Conservation (phyloP, 2,113 vertebrate species). For the Poeciliopsis retropinna region DNA sequence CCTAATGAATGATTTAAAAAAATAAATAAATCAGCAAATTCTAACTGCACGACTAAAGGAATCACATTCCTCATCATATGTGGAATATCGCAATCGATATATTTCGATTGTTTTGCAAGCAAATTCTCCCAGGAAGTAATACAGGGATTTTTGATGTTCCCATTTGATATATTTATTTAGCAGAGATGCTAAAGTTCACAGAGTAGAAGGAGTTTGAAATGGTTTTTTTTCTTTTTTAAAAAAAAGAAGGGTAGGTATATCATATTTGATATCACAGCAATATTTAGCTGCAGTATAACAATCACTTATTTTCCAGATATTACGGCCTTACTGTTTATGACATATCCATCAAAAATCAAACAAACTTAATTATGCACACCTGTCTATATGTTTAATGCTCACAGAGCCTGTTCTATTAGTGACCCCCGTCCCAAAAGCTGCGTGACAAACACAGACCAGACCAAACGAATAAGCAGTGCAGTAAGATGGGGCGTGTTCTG, state of each 20-base stretch:
- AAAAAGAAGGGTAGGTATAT: not conserved
- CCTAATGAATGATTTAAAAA: conserved; percentile 23
- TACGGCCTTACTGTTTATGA: not conserved
- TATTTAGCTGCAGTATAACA: not conserved
- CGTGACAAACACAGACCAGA: too few relatives aligned
- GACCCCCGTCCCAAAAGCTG: not conserved
- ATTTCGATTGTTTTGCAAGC: not conserved
- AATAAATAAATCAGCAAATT: too few relatives aligned
- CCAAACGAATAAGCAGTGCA: too few relatives aligned
- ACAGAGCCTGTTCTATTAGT: conserved; percentile 19
- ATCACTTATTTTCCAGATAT: not conserved
- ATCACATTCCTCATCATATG: not conserved
- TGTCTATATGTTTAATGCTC: too few relatives aligned
- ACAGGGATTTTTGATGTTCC: not conserved
- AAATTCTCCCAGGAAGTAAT: not conserved
- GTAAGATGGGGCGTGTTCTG: too few relatives aligned
- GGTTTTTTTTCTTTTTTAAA: too few relatives aligned
- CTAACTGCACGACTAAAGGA: not conserved
- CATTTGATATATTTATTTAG: too few relatives aligned
- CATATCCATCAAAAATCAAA: conserved; percentile 3
- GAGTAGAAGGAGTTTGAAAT: not conserved
- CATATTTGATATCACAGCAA: not conserved
- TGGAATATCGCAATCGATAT: not conserved
- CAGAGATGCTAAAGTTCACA: not conserved
- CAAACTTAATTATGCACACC: not conserved